Conservation (phyloP, 2,113 vertebrate genomes). For the Phalacrocorax carbo region DNA sequence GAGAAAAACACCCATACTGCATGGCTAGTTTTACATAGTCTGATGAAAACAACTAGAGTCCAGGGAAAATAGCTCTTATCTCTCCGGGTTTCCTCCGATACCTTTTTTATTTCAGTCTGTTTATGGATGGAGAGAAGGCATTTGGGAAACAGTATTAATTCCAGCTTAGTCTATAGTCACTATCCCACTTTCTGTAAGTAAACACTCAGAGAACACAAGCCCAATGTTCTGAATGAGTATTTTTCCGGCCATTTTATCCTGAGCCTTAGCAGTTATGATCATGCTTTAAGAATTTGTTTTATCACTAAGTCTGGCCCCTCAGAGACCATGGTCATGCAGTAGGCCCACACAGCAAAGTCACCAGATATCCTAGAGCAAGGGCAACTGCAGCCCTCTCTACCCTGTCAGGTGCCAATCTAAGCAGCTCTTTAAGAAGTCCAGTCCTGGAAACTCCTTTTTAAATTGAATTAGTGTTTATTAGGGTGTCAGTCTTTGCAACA, state of each 20-base stretch:
- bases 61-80: conserved; percentile 23
- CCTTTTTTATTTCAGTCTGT: conserved; percentile 23
- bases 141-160: neutral
- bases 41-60: neutral
- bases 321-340: neutral
- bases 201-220: neutral
- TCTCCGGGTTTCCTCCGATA: conserved; percentile 20
- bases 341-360: neutral
- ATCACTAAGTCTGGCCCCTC: neutral
- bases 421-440: neutral
- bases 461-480: neutral
- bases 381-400: accelerated
- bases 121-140: neutral
- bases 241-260: neutral
- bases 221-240: neutral
- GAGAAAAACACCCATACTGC: neutral
- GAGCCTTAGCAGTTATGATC: neutral
- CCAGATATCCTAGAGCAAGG: neutral
- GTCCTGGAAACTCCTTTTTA: neutral
- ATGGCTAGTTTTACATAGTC: neutral
- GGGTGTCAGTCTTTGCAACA: neutral
- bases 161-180: neutral
- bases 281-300: neutral
- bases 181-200: neutral
- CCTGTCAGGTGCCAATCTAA: neutral